Evolutionary conservation across 2,113 vertebrate genomes (phyloP).

Genomic region (Meles meles): DNA sequence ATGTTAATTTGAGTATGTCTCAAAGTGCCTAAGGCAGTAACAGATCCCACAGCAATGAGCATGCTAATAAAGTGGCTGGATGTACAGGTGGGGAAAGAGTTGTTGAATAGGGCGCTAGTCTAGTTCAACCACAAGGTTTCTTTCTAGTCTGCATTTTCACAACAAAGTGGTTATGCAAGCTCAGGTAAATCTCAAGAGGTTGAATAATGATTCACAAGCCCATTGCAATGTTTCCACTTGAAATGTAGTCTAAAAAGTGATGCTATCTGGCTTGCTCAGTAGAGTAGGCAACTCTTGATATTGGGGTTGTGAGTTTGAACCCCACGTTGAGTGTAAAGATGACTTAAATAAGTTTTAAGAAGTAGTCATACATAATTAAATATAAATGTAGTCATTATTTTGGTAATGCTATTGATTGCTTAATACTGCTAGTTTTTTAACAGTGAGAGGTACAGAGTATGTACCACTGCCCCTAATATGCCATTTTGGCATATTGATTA

Average conservation of each 20-base stretch:
- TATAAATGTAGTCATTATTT: slow-evolving; percentile 59
- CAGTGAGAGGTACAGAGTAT: not conserved
- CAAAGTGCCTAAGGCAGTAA: not conserved
- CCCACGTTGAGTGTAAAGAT: not conserved
- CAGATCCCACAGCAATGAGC: not conserved
- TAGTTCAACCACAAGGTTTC: not conserved
- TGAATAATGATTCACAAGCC: slow-evolving; percentile 47
- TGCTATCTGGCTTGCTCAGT: not conserved
- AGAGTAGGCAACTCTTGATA: not conserved
- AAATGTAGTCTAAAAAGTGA: slow-evolving; percentile 14
- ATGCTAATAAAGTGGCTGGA: slow-evolving; percentile 6
- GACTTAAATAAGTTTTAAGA: not conserved
- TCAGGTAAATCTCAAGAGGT: slow-evolving; percentile 56
- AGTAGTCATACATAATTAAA: not conserved
- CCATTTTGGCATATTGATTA: not conserved
- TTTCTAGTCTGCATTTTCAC: slow-evolving; percentile 16
- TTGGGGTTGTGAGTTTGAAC: not conserved
- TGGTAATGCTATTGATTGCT: slow-evolving; percentile 59
- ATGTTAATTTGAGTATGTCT: slow-evolving; percentile 17
- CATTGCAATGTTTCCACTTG: slow-evolving; percentile 50
- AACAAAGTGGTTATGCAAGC: slow-evolving; percentile 16
- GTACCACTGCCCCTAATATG: not conserved
- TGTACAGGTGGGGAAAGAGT: not conserved
- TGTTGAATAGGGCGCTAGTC: not conserved
- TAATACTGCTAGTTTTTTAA: slow-evolving; percentile 63